Evolutionary conservation across 2,797 vertebrate species (phyloP).

Genomic region (Graptemys geographica): DNA sequence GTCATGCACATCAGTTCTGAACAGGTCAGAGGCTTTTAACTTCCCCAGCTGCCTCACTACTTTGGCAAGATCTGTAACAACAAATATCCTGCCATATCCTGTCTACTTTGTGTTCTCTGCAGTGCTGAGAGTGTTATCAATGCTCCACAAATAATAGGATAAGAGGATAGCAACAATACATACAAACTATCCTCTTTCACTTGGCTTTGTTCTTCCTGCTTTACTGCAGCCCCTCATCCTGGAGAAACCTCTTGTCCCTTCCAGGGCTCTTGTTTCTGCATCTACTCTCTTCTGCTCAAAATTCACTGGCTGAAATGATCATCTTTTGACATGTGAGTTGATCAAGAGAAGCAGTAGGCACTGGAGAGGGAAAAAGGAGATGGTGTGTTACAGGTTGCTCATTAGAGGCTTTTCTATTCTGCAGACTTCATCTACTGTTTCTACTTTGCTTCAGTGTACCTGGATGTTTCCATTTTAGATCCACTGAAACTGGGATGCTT

Average conservation of each 20-base stretch:
- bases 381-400: background rate
- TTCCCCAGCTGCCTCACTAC: background rate
- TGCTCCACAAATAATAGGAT: background rate
- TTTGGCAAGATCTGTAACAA: background rate
- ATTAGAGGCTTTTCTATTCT: background rate
- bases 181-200: background rate
- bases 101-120: background rate
- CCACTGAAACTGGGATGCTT: background rate
- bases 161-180: rapidly evolving
- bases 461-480: background rate
- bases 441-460: background rate
- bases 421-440: background rate
- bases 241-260: background rate
- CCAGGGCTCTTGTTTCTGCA: background rate
- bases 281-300: background rate
- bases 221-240: background rate
- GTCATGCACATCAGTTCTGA: background rate
- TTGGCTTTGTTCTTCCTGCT: background rate
- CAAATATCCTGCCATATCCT: background rate
- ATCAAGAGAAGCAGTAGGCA: background rate
- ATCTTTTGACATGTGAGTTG: background rate
- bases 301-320: background rate
- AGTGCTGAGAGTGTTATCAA: background rate
- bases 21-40: background rate
- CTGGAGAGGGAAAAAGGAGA: background rate